phyloP scores from a whole-genome alignment of 1,140 invertebrate genomes.

The Leptopilina boulardi region DNA sequence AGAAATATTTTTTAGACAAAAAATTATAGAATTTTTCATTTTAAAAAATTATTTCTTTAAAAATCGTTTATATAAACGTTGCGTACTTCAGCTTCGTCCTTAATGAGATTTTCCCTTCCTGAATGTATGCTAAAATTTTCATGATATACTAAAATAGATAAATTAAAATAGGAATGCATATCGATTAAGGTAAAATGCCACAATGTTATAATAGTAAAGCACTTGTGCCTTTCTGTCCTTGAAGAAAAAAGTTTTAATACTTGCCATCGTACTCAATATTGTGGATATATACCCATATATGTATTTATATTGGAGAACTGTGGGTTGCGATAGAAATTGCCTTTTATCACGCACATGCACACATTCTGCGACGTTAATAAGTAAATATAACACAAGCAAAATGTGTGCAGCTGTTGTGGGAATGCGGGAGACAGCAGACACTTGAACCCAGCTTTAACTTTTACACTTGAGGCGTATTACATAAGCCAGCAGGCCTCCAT shows the following conservation, averaged over 20 bases:
- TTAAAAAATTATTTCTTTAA: no score
- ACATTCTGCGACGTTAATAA: conserved; percentile 5
- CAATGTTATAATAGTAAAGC: background rate
- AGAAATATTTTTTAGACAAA: no score
- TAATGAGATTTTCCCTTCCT: no score
- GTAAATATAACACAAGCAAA: conserved; percentile 38
- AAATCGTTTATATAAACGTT: no score
- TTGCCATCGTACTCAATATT: background rate
- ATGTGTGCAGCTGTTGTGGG: conserved; percentile 54
- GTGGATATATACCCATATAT: no score
- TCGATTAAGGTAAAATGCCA: conserved; percentile 2
- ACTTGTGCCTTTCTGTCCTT: conserved; percentile 46
- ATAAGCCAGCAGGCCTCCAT: conserved; percentile 56
- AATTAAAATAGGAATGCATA: background rate
- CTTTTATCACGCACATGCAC: background rate
- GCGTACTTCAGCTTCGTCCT: no score
- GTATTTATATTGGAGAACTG: background rate
- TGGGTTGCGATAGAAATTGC: background rate
- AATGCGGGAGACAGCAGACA: conserved; percentile 59
- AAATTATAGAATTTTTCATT: no score
- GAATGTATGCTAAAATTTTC: no score
- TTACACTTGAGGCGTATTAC: conserved; percentile 49
- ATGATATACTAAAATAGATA: background rate
- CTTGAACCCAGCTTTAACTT: conserved; percentile 31
- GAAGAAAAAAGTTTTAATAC: conserved; percentile 33